Percentiles rank a stretch among this genome's conserved stretches.
Conservation (phyloP, 2,797 vertebrate species). For the Myotis findleyi region DNA sequence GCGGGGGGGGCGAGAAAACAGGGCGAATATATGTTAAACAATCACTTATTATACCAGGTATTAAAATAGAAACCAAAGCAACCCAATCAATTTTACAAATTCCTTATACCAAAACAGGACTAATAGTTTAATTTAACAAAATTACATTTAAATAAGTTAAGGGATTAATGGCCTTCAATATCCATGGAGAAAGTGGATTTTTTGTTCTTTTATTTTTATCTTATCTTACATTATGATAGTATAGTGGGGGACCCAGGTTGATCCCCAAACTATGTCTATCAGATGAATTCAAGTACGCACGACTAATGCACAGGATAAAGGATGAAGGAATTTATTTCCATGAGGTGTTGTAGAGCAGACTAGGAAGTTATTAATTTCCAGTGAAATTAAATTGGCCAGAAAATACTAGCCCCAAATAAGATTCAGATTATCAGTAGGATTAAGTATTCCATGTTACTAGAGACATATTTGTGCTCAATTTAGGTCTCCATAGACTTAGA, state of each 20-base stretch:
- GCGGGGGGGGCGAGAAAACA: not conserved
- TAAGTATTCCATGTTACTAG: not conserved
- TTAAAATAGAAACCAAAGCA: not conserved
- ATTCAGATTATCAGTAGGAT: not conserved
- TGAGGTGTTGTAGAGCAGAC: not conserved
- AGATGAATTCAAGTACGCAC: not conserved
- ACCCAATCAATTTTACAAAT: not conserved
- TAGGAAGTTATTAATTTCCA: not conserved
- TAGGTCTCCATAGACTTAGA: not conserved
- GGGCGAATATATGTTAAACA: not conserved
- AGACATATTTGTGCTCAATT: not conserved
- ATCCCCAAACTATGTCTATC: not conserved
- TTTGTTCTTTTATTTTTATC: not conserved
- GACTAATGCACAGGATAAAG: not conserved
- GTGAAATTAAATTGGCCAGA: not conserved
- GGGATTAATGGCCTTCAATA: not conserved
- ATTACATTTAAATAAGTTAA: not conserved
- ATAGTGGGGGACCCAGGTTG: not conserved
- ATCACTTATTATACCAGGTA: not conserved
- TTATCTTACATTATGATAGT: not conserved
- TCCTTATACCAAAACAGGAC: not conserved
- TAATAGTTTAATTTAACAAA: not conserved
- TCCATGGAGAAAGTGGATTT: not conserved
- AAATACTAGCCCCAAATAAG: not conserved
- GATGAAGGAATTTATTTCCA: not conserved